Percentiles rank a stretch among this genome's conserved stretches.
Evolutionary conservation across 1,140 invertebrate species (phyloP).

Genomic region (Arion vulgaris): DNA sequence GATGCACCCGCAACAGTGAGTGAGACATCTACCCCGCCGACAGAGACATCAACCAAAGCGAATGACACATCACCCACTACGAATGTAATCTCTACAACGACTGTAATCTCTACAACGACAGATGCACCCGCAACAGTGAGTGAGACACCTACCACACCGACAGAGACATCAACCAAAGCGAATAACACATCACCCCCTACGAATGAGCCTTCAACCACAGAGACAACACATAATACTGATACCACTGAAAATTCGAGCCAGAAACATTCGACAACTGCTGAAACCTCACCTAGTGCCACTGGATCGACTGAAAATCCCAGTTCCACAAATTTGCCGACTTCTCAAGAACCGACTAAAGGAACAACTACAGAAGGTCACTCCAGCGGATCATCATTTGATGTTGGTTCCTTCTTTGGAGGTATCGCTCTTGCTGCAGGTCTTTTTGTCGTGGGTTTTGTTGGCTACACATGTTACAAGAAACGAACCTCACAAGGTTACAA

Average conservation of each 20-base stretch:
- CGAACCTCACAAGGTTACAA: not conserved
- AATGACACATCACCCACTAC: no score
- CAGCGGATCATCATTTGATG: not conserved
- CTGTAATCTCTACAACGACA: no score
- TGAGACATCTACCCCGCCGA: not conserved
- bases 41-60: no score
- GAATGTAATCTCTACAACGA: no score
- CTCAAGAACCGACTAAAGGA: not conserved
- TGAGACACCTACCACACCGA: not conserved
- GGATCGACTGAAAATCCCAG: not conserved
- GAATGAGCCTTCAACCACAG: no score
- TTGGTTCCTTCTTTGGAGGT: slow-evolving; percentile 21
- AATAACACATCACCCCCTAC: no score
- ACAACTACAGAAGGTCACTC: not conserved
- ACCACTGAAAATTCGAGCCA: not conserved
- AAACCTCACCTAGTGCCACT: not conserved
- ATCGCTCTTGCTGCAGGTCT: not conserved
- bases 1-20: no score
- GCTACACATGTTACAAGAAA: not conserved
- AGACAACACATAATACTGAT: no score
- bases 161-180: no score
- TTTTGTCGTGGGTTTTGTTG: not conserved
- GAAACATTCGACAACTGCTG: not conserved
- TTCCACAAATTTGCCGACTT: not conserved
- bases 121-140: no score